Base-by-base conservation (phyloP, 2,888 invertebrate genomes). In the Phlogophora meticulosa region DNA sequence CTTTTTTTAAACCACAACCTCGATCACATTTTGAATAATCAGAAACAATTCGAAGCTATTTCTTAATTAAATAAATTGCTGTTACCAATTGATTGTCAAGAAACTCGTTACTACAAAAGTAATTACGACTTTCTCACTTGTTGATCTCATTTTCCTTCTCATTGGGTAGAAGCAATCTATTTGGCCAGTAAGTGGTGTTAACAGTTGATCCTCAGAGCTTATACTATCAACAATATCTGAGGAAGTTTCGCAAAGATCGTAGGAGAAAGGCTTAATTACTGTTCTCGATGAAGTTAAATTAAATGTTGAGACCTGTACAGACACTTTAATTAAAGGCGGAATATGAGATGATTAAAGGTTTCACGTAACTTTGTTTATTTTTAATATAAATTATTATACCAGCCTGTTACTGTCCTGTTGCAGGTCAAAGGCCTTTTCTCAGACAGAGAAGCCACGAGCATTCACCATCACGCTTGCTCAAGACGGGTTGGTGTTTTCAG, bases 71-170 rank as follows among this genome's bases (percentile, higher is more conserved):
- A 72, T 53, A 53, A 67, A 80, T 56, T 78, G 65, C 48, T 76
- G 77, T 79, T 73, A 79, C 71, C 75, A 80, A 83, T 83, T 83
- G 80, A 85, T 85, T 81, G 80, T 82, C 81, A 81, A 84, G 75
- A 71, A 76, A 84, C 76, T 80, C 76, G 80, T 80, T 81, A 80
- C 74, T 80, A 79, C 72, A 80, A 84, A 88, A 87, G 82, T 85
- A 86, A 89, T 88, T 89, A 88, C 74, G 80, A 88, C 80, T 84
- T 87, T 85, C 81, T 74, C 81, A 88, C 87, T 87, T 87, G 87
- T 87, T 88, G 87, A 88, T 86, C 85, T 87, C 78, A 81, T 86
- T 86, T 87, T 83, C 76, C 72, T 85, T 82, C 83, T 82, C 84
- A 85, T 88, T 83, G 83, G 64, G 69, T 77, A 56, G 79, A 83